Conservation (phyloP, 2,797 vertebrate genomes). For the Sus cebifrons region DNA sequence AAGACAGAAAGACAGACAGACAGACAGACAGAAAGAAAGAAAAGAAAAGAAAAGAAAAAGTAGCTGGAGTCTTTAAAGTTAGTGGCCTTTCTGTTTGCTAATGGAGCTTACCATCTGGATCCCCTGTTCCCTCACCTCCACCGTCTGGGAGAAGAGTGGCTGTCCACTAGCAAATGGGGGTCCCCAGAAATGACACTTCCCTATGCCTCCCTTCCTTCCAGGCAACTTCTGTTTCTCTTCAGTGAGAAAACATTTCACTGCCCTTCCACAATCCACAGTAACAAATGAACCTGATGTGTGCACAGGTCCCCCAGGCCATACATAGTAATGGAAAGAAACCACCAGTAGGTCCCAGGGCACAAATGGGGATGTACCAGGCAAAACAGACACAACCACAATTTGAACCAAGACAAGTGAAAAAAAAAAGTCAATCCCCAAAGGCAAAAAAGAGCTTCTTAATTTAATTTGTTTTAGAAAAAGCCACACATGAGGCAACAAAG, state of each 20-base stretch:
- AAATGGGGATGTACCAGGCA: neutral
- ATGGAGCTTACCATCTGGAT: neutral
- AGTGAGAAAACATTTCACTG: neutral
- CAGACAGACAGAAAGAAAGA: no score
- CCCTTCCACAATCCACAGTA: neutral
- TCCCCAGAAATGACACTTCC: neutral
- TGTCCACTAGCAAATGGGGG: rapidly evolving
- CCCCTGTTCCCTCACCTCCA: neutral
- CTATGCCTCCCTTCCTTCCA: neutral
- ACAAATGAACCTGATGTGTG: neutral
- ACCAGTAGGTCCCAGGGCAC: neutral
- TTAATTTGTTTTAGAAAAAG: neutral
- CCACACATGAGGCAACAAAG: neutral
- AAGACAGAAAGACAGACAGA: no score
- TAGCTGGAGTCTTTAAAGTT: neutral
- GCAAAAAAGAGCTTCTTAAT: neutral
- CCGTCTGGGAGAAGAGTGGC: neutral
- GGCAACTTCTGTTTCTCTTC: neutral
- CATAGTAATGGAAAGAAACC: neutral
- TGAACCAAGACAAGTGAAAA: neutral
- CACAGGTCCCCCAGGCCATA: neutral
- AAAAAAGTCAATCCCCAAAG: neutral
- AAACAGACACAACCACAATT: neutral
- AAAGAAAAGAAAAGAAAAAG: no score
- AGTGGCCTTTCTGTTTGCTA: neutral